Evolutionary conservation across 92 coral and sea anemone genomes (phyloP).

Genomic region (Bergia puertoricense): DNA sequence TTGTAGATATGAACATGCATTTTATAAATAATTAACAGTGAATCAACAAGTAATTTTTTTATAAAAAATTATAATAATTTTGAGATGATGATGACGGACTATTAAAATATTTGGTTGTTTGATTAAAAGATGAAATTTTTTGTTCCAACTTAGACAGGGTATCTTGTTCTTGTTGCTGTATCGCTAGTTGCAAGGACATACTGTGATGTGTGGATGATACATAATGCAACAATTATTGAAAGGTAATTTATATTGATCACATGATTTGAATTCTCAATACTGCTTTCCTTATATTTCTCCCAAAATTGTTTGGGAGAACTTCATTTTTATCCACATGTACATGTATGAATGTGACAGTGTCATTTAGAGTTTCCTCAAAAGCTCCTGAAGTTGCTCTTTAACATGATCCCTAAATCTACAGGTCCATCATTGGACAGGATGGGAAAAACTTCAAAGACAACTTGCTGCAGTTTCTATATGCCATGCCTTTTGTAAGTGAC

Average conservation of each 20-base stretch:
- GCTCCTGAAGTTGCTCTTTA: neutral
- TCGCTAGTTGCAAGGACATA: slow-evolving; percentile 89
- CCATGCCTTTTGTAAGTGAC: slow-evolving; percentile 93
- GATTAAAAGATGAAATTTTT: no score
- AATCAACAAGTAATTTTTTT: no score
- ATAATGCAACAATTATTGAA: slow-evolving; percentile 90
- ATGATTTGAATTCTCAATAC: neutral
- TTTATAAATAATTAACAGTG: no score
- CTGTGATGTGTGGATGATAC: slow-evolving; percentile 99
- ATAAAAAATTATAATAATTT: no score
- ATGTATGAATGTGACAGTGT: neutral
- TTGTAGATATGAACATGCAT: no score
- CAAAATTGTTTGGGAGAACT: slow-evolving; percentile 2
- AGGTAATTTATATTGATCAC: slow-evolving; percentile 49
- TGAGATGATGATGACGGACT: no score
- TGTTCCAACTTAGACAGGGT: slow-evolving; percentile 61
- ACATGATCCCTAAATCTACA: slow-evolving; percentile 26
- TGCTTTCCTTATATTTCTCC: neutral
- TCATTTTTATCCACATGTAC: neutral
- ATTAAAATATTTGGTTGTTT: no score
- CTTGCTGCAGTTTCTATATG: slow-evolving; percentile 70
- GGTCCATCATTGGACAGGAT: slow-evolving; percentile 89
- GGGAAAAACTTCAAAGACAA: slow-evolving; percentile 70
- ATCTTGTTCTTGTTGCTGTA: slow-evolving; percentile 77
- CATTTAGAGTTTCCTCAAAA: no score